Percentiles rank a stretch among this genome's conserved stretches.
Conservation (phyloP, 2,113 vertebrate genomes). For the Apodemus speciosus region DNA sequence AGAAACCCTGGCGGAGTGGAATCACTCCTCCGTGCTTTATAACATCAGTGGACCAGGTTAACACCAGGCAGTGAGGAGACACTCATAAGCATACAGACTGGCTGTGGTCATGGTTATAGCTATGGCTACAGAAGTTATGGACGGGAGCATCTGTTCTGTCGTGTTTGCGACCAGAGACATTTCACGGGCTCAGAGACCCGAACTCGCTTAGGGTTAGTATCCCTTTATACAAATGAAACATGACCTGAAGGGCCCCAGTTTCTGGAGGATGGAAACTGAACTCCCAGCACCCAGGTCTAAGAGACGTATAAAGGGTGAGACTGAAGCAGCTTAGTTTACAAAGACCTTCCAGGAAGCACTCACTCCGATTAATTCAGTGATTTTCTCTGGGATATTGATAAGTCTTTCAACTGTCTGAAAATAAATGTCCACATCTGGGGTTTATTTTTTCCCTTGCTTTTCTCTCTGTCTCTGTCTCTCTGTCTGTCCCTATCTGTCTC, state of each 20-base stretch:
- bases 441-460: not conserved
- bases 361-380: not conserved
- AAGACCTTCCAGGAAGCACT: not conserved
- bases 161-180: constrained; percentile 7
- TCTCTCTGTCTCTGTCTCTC: not conserved
- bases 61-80: not conserved
- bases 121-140: not conserved
- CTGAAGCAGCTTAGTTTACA: not conserved
- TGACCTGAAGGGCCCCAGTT: too few relatives aligned
- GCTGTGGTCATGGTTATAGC: not conserved
- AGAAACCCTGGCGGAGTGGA: not conserved
- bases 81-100: not conserved
- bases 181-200: constrained; percentile 5
- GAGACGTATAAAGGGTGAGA: constrained; percentile 13
- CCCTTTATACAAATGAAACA: not conserved
- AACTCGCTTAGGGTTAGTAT: constrained; percentile 25
- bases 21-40: not conserved
- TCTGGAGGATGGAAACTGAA: not conserved
- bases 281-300: not conserved
- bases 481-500: not conserved
- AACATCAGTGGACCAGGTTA: not conserved
- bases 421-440: not conserved
- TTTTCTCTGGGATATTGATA: not conserved
- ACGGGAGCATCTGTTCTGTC: constrained; percentile 19
- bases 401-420: not conserved